Evolutionary conservation across 2,797 vertebrate species (phyloP).

Genomic region (Phrynocephalus vlangalii): DNA sequence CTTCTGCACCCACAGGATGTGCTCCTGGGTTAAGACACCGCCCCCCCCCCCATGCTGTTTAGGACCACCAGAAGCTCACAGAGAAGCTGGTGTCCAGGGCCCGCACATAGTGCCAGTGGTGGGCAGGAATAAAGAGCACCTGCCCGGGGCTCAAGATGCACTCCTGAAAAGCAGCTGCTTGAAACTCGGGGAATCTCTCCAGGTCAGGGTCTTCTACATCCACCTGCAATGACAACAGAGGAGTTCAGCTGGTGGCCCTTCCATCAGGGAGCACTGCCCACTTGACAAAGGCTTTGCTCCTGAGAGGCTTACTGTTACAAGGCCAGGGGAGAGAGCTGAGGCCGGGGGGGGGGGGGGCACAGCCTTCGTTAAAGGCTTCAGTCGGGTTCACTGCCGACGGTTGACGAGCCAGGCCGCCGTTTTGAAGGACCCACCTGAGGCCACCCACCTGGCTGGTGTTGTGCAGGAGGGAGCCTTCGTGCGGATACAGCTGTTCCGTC

Average conservation of each 20-base stretch:
- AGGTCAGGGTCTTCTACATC: slow-evolving; percentile 90
- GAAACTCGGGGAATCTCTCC: slow-evolving; percentile 86
- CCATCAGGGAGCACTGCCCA: not conserved
- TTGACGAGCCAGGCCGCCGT: not conserved
- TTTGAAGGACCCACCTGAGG: not conserved
- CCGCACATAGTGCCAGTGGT: slow-evolving; percentile 93
- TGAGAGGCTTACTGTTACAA: not conserved
- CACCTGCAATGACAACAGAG: slow-evolving; percentile 79
- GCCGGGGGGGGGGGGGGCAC: not conserved
- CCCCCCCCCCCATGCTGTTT: slow-evolving; percentile 46
- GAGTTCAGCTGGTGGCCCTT: not conserved
- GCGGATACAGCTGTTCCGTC: slow-evolving; percentile 90
- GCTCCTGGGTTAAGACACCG: not conserved
- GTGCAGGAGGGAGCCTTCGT: slow-evolving; percentile 90
- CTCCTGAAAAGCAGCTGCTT: slow-evolving; percentile 83
- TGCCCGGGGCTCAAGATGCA: slow-evolving; percentile 90
- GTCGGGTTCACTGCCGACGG: not conserved
- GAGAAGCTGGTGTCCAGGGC: slow-evolving; percentile 95
- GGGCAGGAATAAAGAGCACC: slow-evolving; percentile 91
- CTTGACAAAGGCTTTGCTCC: too few species aligned
- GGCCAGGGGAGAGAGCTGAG: too few species aligned
- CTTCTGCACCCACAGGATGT: not conserved
- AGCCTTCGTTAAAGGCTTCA: not conserved
- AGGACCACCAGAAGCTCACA: slow-evolving; percentile 98
- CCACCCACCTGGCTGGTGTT: slow-evolving; percentile 95